These are phyloP conservation scores for Drosophila littoralis DNA, from an alignment of 1,140 invertebrate genomes.

Conservation along the genomic window DNA sequence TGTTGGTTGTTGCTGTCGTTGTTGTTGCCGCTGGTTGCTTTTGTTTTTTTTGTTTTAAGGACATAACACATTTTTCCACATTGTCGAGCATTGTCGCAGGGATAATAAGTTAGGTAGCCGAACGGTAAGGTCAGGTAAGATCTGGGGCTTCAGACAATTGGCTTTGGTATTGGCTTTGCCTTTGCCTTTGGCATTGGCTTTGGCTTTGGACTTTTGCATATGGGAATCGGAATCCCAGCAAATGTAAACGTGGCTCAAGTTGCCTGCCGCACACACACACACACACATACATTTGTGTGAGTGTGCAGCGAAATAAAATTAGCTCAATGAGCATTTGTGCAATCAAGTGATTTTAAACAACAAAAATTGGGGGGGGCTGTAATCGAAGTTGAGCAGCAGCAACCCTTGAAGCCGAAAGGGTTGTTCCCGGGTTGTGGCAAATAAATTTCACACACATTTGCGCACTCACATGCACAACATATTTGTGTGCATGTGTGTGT, in stretches of 20 bases:
- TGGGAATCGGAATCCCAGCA: conserved; percentile 72
- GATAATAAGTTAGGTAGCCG: conserved; percentile 10
- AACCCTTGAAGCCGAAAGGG: conserved; percentile 56
- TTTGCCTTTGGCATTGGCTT: neutral
- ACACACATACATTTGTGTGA: conserved; percentile 9
- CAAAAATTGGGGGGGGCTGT: conserved; percentile 51
- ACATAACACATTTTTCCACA: conserved; percentile 58
- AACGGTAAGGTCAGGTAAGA: conserved; percentile 8
- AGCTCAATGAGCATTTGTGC: conserved; percentile 83
- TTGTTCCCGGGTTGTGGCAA: conserved; percentile 63
- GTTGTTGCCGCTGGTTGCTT: conserved; percentile 10
- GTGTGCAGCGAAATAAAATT: conserved; percentile 69
- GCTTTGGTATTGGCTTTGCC: conserved; percentile 21
- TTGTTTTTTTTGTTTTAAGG: conserved; percentile 21
- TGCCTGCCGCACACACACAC: conserved; percentile 17
- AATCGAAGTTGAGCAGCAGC: conserved; percentile 49
- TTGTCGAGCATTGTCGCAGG: conserved; percentile 34
- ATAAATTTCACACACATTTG: conserved; percentile 83
- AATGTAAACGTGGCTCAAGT: conserved; percentile 72
- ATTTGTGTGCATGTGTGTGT: conserved; percentile 4
- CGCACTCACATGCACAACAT: conserved; percentile 45
- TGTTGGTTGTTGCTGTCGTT: neutral
- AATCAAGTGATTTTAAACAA: conserved; percentile 81
- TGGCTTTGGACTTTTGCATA: conserved; percentile 47
- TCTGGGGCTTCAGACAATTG: conserved; percentile 34